Evolutionary conservation across 2,888 invertebrate species (phyloP).

Genomic region (Archips xylosteana): DNA sequence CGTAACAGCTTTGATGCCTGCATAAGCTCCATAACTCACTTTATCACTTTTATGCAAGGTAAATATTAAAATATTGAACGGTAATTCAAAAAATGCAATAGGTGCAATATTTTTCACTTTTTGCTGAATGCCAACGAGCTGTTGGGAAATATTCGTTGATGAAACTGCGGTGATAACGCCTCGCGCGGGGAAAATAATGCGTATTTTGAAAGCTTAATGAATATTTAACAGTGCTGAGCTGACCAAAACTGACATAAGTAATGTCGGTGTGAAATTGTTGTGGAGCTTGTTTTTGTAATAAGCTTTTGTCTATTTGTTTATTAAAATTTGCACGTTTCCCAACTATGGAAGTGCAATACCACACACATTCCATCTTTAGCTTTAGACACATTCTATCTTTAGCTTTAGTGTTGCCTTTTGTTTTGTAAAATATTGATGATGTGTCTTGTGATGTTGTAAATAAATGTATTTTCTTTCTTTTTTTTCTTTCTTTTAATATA

Average conservation of each 20-base stretch:
- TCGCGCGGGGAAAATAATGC: constrained; percentile 50
- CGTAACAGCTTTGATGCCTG: constrained; percentile 13
- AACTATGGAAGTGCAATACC: not conserved
- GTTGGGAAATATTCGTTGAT: constrained; percentile 64
- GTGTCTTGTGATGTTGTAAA: too few species aligned
- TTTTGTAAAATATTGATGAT: too few species aligned
- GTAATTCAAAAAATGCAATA: constrained; percentile 37
- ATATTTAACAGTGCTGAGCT: constrained; percentile 42
- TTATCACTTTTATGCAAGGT: constrained; percentile 40
- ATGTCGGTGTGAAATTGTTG: constrained; percentile 42
- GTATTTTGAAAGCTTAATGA: constrained; percentile 43
- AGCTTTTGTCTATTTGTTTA: constrained; percentile 35
- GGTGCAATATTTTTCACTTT: constrained; percentile 52
- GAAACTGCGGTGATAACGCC: constrained; percentile 64
- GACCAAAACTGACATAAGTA: constrained; percentile 42
- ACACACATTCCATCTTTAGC: too few species aligned
- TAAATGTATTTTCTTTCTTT: too few species aligned
- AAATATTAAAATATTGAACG: constrained; percentile 43
- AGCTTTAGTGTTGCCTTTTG: too few species aligned
- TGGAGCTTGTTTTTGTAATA: constrained; percentile 39
- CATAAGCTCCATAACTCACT: constrained; percentile 14
- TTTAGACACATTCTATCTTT: too few species aligned
- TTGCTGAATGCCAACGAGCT: constrained; percentile 58
- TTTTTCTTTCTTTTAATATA: too few species aligned
- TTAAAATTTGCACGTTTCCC: not conserved